Base-by-base conservation (phyloP, 2,888 invertebrate species). In the Yponomeuta evonymella region DNA sequence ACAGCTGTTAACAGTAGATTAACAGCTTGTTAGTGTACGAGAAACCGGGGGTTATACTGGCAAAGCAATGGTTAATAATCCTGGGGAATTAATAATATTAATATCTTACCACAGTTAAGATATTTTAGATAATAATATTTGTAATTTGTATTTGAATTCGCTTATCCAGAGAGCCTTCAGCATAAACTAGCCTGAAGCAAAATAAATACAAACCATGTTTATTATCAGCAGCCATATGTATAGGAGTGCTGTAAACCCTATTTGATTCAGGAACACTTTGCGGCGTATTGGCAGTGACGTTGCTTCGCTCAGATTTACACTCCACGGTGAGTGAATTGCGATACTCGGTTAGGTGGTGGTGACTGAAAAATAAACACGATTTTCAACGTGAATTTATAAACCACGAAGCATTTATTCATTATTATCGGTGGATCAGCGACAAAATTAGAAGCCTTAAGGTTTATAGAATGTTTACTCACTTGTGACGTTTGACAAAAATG, bases 231-330 rank as follows among this genome's bases (percentile, higher is more conserved):
- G 88, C 84, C n/a, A 92, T 79, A 73, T 92, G 91, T 1, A 92
- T 88, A 0, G 93, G 93, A 0, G 92, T 90, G 70, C 92, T 91
- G 67, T 93, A 93, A 0, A 92, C 87, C 71, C 92, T 80, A 64
- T 85, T 89, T n/a, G 84, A 83, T 23, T 89, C 89, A 1, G 88
- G 86, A 0, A 78, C 82, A 70, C 86, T 85, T 71, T 90, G 92
- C 0, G 89, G 86, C 0, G 89, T 88, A 71, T 88, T 87, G 0
- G 81, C 86, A 0, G 89, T 86, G 0, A 79, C 86, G 63, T 88
- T 88, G 69, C 90, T 90, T 0, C 91, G 78, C 69, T 91, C 91
- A 0, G 92, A 90, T 72, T 92, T 91, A 72, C 88, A 88, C 75
- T 92, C 92, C 0, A 85, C 85, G 6, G 91, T 90, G 3, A 92